Conservation (phyloP, 2,888 invertebrate species). For the Trachelus iudaicus region DNA sequence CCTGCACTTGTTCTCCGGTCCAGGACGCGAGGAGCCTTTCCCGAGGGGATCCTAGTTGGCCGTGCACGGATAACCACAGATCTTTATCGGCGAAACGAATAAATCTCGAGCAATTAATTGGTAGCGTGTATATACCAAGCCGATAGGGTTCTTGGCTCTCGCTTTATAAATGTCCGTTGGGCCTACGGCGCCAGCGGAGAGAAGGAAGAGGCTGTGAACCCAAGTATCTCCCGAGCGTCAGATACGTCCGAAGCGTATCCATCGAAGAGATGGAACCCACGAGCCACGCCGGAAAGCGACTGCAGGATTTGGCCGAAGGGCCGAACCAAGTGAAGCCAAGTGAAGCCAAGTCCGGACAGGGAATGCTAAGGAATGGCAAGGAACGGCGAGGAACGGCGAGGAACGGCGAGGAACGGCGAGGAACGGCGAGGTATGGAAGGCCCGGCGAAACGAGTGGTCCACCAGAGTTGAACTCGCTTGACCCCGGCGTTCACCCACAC, state of each 20-base stretch:
- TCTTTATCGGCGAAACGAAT: constrained; percentile 27
- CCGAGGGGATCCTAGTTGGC: neutral
- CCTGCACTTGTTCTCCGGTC: too few relatives aligned
- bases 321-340: too few relatives aligned
- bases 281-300: too few relatives aligned
- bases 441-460: constrained; percentile 27
- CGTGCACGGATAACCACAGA: constrained; percentile 2
- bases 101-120: constrained; percentile 33
- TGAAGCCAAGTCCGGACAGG: too few relatives aligned
- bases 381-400: neutral
- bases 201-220: too few relatives aligned
- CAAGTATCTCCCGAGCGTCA: too few relatives aligned
- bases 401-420: neutral
- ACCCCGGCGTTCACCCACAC: constrained; percentile 58
- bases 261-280: too few relatives aligned
- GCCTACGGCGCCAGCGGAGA: too few relatives aligned
- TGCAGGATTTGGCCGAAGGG: too few relatives aligned
- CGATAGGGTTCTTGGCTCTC: too few relatives aligned
- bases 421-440: constrained; percentile 32
- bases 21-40: neutral
- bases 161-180: too few relatives aligned
- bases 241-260: too few relatives aligned
- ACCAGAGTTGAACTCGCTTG: constrained; percentile 53
- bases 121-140: constrained; percentile 6
- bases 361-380: neutral